Base-by-base conservation (phyloP, 1,140 invertebrate species). In the Tetragnatha versicolor region DNA sequence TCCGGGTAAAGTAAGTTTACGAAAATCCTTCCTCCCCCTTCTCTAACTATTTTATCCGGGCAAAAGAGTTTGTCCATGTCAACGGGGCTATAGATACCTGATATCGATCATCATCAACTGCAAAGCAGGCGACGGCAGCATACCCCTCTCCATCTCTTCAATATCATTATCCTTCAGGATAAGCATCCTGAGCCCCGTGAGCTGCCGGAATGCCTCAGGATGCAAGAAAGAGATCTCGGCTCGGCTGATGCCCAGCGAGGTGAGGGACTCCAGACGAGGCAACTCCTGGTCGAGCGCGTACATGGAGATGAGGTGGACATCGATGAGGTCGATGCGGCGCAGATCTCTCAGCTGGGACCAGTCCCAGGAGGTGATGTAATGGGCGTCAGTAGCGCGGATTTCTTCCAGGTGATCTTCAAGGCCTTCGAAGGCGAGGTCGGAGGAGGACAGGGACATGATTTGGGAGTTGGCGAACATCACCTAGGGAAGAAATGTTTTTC, bases 381-480 rank as follows among this genome's bases (percentile, higher is more conserved):
- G 51, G 0, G 51, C 69, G 5, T 20, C 53, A 2, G n/a, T 42
- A 17, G 42, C 42, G 2, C 35, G 53, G 0, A 73, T 20, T 45
- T 58, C 53, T 31, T 42, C 39, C 2, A 73, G 22, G 5, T 17
- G 12, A 25, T 73, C 39, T 45, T 73, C 69, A 6, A 73, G 53
- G 17, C 69, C 69, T 1, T 45, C 37, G n/a, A 73, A 73, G n/a
- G 69, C 69, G 27, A 73, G 10, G 22, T 60, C 37, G 0, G 17
- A 7, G 14, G 58, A 51, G 27, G 69, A 47, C 12, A 73, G 37
- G 4, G 69, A 39, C 25, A 73, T 45, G 3, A 73, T 10, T 45
- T 73, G 51, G 1, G 69, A 42, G 10, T 45, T 33, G 1, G 31
- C n/a, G n/a, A 73, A 45, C 2, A 14, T 12, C 14, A 73, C 60